Evolutionary conservation across 2,888 invertebrate genomes (phyloP).

Genomic region (Shargacucullia verbasci): DNA sequence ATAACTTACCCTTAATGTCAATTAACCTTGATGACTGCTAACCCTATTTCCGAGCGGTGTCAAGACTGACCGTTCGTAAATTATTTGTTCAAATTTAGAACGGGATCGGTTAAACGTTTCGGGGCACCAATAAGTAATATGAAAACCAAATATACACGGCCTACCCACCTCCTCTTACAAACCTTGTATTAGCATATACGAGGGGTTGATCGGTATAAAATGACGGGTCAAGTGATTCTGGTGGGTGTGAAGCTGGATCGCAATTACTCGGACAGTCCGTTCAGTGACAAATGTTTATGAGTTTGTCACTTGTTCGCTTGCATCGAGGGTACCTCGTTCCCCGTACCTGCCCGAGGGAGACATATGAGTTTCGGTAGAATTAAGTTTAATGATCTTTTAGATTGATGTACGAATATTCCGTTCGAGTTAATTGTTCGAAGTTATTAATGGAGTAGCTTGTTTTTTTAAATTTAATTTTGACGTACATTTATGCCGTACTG

Average conservation of each 20-base stretch:
- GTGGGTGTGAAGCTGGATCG: slow-evolving; percentile 75
- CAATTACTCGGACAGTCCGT: slow-evolving; percentile 83
- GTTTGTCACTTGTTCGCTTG: slow-evolving; percentile 84
- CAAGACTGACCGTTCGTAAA: slow-evolving; percentile 87
- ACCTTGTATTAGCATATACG: not conserved
- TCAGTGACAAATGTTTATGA: slow-evolving; percentile 88
- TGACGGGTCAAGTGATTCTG: slow-evolving; percentile 65
- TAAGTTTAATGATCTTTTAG: slow-evolving; percentile 77
- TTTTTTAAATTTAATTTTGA: slow-evolving; percentile 51
- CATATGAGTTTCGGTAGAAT: slow-evolving; percentile 67
- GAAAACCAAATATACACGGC: slow-evolving; percentile 59
- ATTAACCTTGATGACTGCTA: slow-evolving; percentile 55
- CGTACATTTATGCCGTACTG: slow-evolving; percentile 23
- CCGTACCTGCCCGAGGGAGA: slow-evolving; percentile 71
- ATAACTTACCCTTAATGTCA: too few species aligned
- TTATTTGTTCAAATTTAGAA: slow-evolving; percentile 89
- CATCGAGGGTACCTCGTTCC: slow-evolving; percentile 74
- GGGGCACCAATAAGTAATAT: slow-evolving; percentile 87
- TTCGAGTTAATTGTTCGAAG: slow-evolving; percentile 56
- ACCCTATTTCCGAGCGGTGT: slow-evolving; percentile 74
- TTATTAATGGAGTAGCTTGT: slow-evolving; percentile 49
- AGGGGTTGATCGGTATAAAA: slow-evolving; percentile 28
- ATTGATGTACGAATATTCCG: slow-evolving; percentile 66
- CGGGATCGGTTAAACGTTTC: slow-evolving; percentile 87
- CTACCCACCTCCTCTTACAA: slow-evolving; percentile 46